Evolutionary conservation across 2,888 invertebrate species (phyloP).

Genomic region (Mythimna albipuncta): DNA sequence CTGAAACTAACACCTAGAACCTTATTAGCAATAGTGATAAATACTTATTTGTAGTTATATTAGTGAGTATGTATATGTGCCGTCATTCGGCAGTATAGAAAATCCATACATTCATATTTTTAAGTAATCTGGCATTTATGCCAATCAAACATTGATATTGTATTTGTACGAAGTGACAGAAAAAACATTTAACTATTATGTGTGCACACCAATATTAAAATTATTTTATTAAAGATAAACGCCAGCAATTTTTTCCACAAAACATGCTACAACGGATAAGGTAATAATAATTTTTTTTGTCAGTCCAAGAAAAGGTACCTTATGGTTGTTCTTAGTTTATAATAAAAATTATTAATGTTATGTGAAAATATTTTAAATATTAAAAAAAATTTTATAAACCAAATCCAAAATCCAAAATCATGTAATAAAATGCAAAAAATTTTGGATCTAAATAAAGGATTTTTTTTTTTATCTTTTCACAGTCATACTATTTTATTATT

Average conservation of each 20-base stretch:
- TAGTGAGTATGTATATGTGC: not conserved
- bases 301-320: conserved; percentile 6
- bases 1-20: not conserved
- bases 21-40: conserved; percentile 29
- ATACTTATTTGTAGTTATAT: conserved; percentile 12
- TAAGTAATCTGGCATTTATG: not conserved
- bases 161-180: conserved; percentile 14
- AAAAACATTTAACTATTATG: not conserved
- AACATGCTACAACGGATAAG: not conserved
- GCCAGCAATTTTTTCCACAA: not conserved
- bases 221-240: not conserved
- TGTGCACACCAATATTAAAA: not conserved
- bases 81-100: not conserved
- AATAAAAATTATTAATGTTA: not conserved
- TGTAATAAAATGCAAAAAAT: not conserved
- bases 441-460: no score
- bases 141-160: not conserved
- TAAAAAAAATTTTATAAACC: no score
- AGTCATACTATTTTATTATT: not conserved
- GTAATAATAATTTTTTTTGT: not conserved
- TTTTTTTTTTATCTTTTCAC: not conserved
- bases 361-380: not conserved
- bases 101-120: not conserved
- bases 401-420: not conserved
- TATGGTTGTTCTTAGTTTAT: not conserved